phyloP scores from a whole-genome alignment of 2,113 vertebrate genomes.

The Callionymus lyra region DNA sequence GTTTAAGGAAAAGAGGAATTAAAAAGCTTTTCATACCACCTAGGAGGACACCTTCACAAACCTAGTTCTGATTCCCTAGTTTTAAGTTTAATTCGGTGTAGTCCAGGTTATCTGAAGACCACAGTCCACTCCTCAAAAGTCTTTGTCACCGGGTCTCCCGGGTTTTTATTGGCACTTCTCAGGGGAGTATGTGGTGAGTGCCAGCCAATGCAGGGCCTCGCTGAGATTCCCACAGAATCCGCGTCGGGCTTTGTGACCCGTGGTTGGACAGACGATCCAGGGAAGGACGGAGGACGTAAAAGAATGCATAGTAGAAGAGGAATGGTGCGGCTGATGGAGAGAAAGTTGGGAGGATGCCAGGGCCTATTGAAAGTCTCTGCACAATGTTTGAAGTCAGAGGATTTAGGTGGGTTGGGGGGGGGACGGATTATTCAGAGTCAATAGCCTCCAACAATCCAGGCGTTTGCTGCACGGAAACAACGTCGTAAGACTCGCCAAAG shows the following conservation, averaged over 20 bases:
- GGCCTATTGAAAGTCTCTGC: constrained; percentile 52
- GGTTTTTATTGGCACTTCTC: constrained; percentile 43
- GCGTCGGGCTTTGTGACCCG: constrained; percentile 52
- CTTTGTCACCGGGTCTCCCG: constrained; percentile 11
- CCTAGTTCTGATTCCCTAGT: too few species aligned
- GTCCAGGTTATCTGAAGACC: too few species aligned
- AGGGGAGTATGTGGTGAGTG: constrained; percentile 14
- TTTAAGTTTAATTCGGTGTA: too few species aligned
- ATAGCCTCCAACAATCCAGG: constrained; percentile 47
- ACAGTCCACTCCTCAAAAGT: too few species aligned
- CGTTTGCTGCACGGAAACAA: constrained; percentile 32
- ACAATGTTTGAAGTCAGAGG: constrained; percentile 59
- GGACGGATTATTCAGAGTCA: constrained; percentile 62
- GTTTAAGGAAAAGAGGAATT: too few species aligned
- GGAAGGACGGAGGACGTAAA: constrained; percentile 50
- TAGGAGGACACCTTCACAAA: too few species aligned
- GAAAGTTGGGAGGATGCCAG: constrained; percentile 60
- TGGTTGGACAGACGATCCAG: constrained; percentile 55
- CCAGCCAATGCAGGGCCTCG: constrained; percentile 34
- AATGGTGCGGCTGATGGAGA: constrained; percentile 49
- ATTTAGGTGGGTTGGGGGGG: constrained; percentile 55
- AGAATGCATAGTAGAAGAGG: constrained; percentile 43
- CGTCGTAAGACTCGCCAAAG: constrained; percentile 13
- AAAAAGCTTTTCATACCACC: too few species aligned
- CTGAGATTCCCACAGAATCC: constrained; percentile 48